Conservation (phyloP, 2,113 vertebrate genomes). For the Apteryx mantelli region DNA sequence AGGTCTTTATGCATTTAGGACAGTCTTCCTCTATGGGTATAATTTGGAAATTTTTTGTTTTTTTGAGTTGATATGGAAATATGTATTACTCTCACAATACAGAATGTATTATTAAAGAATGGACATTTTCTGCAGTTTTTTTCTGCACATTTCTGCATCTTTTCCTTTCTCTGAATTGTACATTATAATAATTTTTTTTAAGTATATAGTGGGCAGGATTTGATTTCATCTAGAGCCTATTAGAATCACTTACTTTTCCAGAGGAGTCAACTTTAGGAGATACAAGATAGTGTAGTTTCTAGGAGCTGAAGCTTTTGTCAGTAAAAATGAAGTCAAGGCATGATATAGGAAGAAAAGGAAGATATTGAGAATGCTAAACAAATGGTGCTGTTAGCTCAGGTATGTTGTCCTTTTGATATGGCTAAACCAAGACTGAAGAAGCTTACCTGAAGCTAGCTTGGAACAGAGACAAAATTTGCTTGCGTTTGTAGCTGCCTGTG, state of each 20-base stretch:
- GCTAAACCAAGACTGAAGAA: not conserved
- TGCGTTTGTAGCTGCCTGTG: not conserved
- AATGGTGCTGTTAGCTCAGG: not conserved
- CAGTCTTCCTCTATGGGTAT: not conserved
- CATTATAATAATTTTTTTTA: not conserved
- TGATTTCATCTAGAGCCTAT: not conserved
- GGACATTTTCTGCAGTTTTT: not conserved
- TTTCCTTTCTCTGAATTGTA: not conserved
- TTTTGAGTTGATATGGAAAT: not conserved
- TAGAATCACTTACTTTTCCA: not conserved
- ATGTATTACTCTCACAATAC: not conserved
- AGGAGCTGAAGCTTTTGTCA: not conserved
- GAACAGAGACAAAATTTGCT: not conserved
- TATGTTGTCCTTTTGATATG: not conserved
- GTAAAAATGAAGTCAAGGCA: not conserved
- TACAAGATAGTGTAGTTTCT: not conserved
- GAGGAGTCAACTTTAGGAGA: not conserved
- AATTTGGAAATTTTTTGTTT: not conserved
- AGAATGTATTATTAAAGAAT: not conserved
- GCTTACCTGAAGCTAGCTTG: not conserved
- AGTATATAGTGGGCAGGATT: not conserved
- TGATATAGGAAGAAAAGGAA: not conserved
- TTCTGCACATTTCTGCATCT: not conserved
- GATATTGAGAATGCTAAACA: not conserved
- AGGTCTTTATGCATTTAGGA: not conserved